Percentiles rank a stretch among this genome's conserved stretches.
Conservation (phyloP, 2,113 vertebrate genomes). For the Bombycilla garrulus region DNA sequence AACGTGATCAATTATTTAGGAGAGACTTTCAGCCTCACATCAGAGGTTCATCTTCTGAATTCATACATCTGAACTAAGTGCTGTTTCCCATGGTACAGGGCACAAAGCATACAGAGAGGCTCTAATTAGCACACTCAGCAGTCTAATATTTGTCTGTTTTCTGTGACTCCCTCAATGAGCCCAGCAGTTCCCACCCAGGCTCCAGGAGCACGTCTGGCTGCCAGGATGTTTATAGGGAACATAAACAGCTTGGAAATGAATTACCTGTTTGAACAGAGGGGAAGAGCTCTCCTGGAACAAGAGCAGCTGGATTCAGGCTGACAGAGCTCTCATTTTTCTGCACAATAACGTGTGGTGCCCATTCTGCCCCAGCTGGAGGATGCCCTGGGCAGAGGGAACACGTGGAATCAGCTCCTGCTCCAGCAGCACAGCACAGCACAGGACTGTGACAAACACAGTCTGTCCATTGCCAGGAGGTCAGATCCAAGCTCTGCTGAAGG, state of each 20-base stretch:
- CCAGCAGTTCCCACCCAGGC: not conserved
- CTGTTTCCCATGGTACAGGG: not conserved
- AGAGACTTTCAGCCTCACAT: not conserved
- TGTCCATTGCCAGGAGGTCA: fast-evolving
- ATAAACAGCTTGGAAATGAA: not conserved
- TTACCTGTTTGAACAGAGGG: not conserved
- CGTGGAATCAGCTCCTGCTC: fast-evolving
- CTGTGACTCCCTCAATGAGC: not conserved
- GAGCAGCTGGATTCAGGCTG: not conserved
- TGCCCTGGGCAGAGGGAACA: not conserved
- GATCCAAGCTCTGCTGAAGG: not conserved
- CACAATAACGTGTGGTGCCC: fast-evolving
- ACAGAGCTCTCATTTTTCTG: not conserved
- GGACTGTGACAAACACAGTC: not conserved
- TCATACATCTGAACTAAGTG: not conserved
- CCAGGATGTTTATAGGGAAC: not conserved
- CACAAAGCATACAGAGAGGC: not conserved
- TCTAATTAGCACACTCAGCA: not conserved
- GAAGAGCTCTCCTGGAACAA: not conserved
- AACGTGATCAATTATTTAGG: not conserved
- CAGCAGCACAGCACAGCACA: not conserved
- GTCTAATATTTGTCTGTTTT: not conserved
- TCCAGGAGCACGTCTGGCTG: not conserved
- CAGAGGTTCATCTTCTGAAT: not conserved
- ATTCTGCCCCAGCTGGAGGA: not conserved